These are phyloP conservation scores for Radopholus similis DNA, from an alignment of 1,140 invertebrate genomes.

Conservation along the genomic window DNA sequence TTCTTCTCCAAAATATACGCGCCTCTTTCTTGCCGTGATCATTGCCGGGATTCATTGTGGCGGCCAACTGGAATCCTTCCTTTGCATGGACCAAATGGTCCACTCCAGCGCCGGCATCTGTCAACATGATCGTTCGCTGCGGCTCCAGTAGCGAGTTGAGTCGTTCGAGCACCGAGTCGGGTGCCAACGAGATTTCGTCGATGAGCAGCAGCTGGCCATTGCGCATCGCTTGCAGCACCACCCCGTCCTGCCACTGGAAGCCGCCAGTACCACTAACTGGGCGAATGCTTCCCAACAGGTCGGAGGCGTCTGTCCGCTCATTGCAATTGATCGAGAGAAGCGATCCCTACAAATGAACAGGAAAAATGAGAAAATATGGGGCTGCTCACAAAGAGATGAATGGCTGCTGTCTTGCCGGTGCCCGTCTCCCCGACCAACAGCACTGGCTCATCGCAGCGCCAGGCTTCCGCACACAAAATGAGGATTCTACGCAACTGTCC, in stretches of 20 bases:
- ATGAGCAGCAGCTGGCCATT: slow-evolving; percentile 81
- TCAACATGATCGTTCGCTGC: slow-evolving; percentile 80
- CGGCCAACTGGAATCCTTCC: slow-evolving; percentile 80
- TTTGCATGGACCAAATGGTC: slow-evolving; percentile 70
- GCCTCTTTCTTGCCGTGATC: slow-evolving; percentile 99
- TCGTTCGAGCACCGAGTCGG: slow-evolving; percentile 95
- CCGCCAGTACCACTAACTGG: slow-evolving; percentile 68
- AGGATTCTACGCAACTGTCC: slow-evolving; percentile 74
- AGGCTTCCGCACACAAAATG: slow-evolving; percentile 80
- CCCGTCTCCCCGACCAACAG: slow-evolving; percentile 95
- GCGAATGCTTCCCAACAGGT: slow-evolving; percentile 89
- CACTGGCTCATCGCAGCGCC: slow-evolving; percentile 87
- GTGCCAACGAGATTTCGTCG: slow-evolving; percentile 97
- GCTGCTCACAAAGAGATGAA: slow-evolving; percentile 66
- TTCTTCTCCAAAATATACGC: background rate
- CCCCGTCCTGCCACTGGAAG: slow-evolving; percentile 97
- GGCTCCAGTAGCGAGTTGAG: slow-evolving; percentile 93
- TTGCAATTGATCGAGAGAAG: slow-evolving; percentile 88
- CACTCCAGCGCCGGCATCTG: slow-evolving; percentile 65
- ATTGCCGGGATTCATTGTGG: slow-evolving; percentile 99
- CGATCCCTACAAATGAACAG: slow-evolving; percentile 14
- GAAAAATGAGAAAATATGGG: background rate
- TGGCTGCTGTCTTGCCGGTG: slow-evolving; percentile 95
- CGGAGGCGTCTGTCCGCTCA: slow-evolving; percentile 94
- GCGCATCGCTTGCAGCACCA: slow-evolving; percentile 83